Evolutionary conservation across 1,140 invertebrate species (phyloP).

Genomic region (Tetramorium alpestre): DNA sequence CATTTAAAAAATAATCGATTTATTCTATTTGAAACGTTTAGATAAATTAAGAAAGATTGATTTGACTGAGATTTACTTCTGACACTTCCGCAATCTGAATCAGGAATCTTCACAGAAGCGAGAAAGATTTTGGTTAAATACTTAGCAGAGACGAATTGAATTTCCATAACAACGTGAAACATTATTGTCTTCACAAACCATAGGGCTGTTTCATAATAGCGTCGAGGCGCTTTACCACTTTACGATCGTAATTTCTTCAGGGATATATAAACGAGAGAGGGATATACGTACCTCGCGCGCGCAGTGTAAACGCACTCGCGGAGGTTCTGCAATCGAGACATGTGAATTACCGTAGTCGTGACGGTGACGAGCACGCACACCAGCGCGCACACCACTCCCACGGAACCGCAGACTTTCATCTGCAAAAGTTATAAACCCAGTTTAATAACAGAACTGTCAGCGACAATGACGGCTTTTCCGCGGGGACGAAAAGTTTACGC

Average conservation of each 20-base stretch:
- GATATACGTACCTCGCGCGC: constrained; percentile 79
- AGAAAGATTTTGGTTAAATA: neutral
- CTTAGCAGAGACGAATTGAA: neutral
- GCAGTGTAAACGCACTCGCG: constrained; percentile 94
- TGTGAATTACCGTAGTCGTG: constrained; percentile 96
- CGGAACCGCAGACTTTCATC: constrained; percentile 95
- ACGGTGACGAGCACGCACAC: constrained; percentile 95
- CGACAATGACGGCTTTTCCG: constrained; percentile 16
- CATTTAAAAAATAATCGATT: neutral
- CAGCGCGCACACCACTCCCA: constrained; percentile 93
- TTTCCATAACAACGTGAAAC: neutral
- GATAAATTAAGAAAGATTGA: neutral
- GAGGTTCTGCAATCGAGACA: constrained; percentile 95
- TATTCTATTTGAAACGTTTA: neutral
- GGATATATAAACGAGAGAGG: neutral
- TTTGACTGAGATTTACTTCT: too few relatives aligned
- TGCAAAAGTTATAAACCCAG: constrained; percentile 84
- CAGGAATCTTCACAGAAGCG: too few relatives aligned
- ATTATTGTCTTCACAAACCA: constrained; percentile 4
- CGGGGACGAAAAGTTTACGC: constrained; percentile 21
- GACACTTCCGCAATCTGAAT: neutral
- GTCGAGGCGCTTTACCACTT: neutral
- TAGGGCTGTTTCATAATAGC: neutral
- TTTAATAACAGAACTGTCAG: constrained; percentile 18
- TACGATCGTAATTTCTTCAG: neutral